Conservation (phyloP, 2,888 invertebrate genomes). For the Drosophila cracens region DNA sequence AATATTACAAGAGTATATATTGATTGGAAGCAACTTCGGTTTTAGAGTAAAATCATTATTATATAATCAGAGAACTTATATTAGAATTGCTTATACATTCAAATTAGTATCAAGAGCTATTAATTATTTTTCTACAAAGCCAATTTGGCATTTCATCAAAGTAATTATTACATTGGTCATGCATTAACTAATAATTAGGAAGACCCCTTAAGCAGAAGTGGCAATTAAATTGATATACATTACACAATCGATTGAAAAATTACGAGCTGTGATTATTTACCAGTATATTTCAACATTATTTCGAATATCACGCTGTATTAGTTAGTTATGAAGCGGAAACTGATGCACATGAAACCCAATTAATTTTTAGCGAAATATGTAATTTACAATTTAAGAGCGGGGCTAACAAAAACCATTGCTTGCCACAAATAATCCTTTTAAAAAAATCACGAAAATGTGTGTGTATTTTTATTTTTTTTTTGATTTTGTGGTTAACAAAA, state of each 20-base stretch:
- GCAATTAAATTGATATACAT: slow-evolving; percentile 36
- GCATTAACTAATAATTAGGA: slow-evolving; percentile 23
- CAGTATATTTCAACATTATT: slow-evolving; percentile 28
- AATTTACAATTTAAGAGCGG: slow-evolving; percentile 59
- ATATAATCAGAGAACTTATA: not conserved
- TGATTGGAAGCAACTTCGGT: not conserved
- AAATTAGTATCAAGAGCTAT: not conserved
- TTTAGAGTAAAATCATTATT: not conserved
- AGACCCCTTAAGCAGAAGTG: slow-evolving; percentile 16
- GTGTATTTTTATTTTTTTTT: not conserved
- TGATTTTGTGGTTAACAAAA: slow-evolving; percentile 37
- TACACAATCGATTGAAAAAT: slow-evolving; percentile 34
- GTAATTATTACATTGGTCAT: not conserved
- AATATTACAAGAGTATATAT: not conserved
- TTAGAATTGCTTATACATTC: no score
- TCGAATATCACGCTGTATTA: slow-evolving; percentile 30
- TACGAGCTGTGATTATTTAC: not conserved
- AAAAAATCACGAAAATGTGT: slow-evolving; percentile 20
- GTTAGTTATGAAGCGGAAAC: slow-evolving; percentile 37
- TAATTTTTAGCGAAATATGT: slow-evolving; percentile 56
- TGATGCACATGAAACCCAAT: slow-evolving; percentile 59
- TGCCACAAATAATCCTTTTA: slow-evolving; percentile 40
- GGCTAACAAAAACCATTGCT: slow-evolving; percentile 10
- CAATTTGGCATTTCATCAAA: not conserved
- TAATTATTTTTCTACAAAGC: not conserved